Base-by-base conservation (phyloP, 2,888 invertebrate genomes). In the Leucophenga maculata region DNA sequence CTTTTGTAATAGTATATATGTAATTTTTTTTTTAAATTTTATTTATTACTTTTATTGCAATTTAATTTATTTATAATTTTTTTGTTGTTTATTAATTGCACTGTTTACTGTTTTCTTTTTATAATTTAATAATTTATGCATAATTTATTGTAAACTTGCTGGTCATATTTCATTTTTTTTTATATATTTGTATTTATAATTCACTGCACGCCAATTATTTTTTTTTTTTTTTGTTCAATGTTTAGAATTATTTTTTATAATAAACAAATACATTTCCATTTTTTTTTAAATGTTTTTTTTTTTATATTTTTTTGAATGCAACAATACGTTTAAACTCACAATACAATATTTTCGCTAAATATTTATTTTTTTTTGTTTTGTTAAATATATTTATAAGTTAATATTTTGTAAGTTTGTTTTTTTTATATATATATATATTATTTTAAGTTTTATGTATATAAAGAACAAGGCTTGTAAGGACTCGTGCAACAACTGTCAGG, bases 311-410 rank as follows among this genome's bases (percentile, higher is more conserved):
- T 46, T 46, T 46, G 76, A 78, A 83, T 85, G 83, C 86, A 86
- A 86, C 87, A 86, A 86, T 86, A 86, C 80, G 83, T 83, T 83
- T 83, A 85, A 86, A 86, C 84, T 84, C 86, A 86, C 86, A 86
- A 85, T 86, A 86, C 85, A 85, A 85, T 85, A 86, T 86, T 85
- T 86, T 83, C 74, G 82, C 86, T 86, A 87, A 86, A 86, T 86
- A 84, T 86, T 86, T 83, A 22, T 82, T 77, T 75, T 74, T 73
- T 74, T 82, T 75, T 75, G 75, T 78, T 74, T 76, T 73, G 72
- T 79, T 75, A 72, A 65, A 69, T 75, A 71, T 73, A 76, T 80
- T 77, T 80, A 84, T 82, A 81, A 75, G 78, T 83, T 78, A 77
- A 77, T 78, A 79, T 80, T 78, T 77, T 78, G 74, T 82, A 77